phyloP scores from a whole-genome alignment of 2,113 vertebrate species.

The Panurus biarmicus region DNA sequence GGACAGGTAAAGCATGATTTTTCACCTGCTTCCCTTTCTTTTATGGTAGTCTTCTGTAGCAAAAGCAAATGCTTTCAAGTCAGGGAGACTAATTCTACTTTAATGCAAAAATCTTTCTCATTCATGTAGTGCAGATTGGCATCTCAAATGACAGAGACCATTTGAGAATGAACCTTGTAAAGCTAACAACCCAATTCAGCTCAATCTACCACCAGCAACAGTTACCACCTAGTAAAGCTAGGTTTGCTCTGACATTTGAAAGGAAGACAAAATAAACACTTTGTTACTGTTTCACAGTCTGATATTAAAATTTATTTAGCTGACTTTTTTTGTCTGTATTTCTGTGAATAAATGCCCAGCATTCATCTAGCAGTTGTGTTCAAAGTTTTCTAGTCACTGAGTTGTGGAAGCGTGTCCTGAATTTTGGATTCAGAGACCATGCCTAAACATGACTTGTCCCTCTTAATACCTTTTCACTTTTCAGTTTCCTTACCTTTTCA shows the following conservation, averaged over 20 bases:
- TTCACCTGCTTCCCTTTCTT: not conserved
- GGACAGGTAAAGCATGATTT: slow-evolving; percentile 80
- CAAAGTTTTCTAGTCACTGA: not conserved
- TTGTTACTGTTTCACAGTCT: not conserved
- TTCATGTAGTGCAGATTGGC: not conserved
- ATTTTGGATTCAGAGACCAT: not conserved
- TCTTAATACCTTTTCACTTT: not conserved
- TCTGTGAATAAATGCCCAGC: not conserved
- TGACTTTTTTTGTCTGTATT: not conserved
- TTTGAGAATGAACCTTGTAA: not conserved
- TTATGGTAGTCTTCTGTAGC: not conserved
- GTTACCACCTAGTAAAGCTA: too few species aligned
- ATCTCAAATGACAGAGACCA: not conserved
- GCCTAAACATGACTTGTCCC: not conserved
- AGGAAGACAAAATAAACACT: not conserved
- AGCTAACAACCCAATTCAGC: not conserved
- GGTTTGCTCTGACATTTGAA: not conserved
- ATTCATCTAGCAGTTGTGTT: not conserved
- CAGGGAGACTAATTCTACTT: not conserved
- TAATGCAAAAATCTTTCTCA: not conserved
- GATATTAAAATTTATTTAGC: not conserved
- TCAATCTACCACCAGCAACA: not conserved
- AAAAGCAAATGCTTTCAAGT: not conserved
- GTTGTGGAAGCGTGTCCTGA: not conserved
- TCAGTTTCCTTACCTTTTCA: not conserved